phyloP scores from a whole-genome alignment of 1,140 invertebrate genomes.

The Phortica variegata region DNA sequence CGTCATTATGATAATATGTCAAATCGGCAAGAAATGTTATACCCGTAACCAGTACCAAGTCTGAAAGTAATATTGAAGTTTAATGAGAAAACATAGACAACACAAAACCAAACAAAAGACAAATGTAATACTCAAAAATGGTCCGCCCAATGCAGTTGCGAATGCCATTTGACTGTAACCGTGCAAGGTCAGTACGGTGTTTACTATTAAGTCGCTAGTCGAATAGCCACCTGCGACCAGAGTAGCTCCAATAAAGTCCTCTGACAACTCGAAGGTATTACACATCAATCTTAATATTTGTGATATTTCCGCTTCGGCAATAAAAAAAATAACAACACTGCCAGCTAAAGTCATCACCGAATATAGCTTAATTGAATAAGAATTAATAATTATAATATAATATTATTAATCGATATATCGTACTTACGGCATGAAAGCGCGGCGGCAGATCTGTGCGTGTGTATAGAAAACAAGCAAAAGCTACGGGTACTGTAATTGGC shows the following conservation, averaged over 20 bases:
- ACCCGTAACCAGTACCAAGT: slow-evolving; percentile 7
- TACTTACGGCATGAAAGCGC: slow-evolving; percentile 10
- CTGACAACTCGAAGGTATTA: not conserved
- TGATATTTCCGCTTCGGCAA: slow-evolving; percentile 19
- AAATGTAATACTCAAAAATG: slow-evolving; percentile 12
- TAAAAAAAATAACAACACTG: slow-evolving; percentile 12
- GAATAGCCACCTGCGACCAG: slow-evolving; percentile 2
- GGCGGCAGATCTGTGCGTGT: slow-evolving; percentile 18
- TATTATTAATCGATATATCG: no score
- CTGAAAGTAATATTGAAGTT: slow-evolving; percentile 6
- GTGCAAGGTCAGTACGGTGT: slow-evolving; percentile 13
- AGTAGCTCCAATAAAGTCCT: slow-evolving; percentile 18
- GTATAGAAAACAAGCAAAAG: not conserved
- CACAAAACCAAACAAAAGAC: no score
- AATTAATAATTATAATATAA: no score
- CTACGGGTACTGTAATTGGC: slow-evolving; percentile 8
- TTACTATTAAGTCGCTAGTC: slow-evolving; percentile 12
- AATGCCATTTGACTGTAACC: slow-evolving; percentile 22
- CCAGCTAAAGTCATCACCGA: slow-evolving; percentile 12
- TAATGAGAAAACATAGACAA: no score
- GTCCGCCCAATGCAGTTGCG: slow-evolving; percentile 16
- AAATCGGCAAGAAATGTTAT: not conserved
- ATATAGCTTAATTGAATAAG: no score
- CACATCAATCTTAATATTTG: slow-evolving; percentile 14
- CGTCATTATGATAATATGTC: not conserved